A percentile compares a stretch with the other conserved stretches of the same genome.
phyloP scores from a whole-genome alignment of 1,140 invertebrate species.

The Papilio dardanus region DNA sequence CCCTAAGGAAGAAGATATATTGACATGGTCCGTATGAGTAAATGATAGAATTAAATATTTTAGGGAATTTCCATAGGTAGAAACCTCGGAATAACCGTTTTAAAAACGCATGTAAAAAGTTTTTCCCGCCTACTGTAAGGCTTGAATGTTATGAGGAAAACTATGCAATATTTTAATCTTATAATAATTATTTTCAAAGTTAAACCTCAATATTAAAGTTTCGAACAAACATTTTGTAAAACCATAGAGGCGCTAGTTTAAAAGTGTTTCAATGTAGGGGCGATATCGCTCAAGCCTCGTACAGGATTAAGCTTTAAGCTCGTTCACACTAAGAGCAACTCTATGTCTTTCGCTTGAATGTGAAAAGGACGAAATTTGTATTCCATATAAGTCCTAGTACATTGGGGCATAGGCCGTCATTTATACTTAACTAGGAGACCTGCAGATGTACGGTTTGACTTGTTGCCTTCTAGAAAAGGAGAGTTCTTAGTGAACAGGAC shows the following conservation, averaged over 20 bases:
- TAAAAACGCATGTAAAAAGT: background rate
- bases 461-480: too few relatives aligned
- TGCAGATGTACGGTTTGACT: background rate
- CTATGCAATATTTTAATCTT: background rate
- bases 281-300: conserved; percentile 25
- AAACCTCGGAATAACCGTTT: background rate
- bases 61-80: background rate
- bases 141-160: background rate
- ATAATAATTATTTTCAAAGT: background rate
- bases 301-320: conserved; percentile 30
- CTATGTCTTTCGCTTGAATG: conserved; percentile 20
- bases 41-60: background rate
- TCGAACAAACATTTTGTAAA: background rate
- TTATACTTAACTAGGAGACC: background rate
- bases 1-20: background rate
- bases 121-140: background rate
- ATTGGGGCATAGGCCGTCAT: background rate
- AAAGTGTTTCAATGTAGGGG: conserved; percentile 33
- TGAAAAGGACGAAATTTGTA: conserved; percentile 27
- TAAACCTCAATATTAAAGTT: background rate
- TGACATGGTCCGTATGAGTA: background rate
- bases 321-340: conserved; percentile 21
- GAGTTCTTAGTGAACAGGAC: too few relatives aligned
- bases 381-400: background rate
- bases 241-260: background rate